phyloP scores from a whole-genome alignment of 2,797 vertebrate genomes.

The Mormyrops boulengeri region DNA sequence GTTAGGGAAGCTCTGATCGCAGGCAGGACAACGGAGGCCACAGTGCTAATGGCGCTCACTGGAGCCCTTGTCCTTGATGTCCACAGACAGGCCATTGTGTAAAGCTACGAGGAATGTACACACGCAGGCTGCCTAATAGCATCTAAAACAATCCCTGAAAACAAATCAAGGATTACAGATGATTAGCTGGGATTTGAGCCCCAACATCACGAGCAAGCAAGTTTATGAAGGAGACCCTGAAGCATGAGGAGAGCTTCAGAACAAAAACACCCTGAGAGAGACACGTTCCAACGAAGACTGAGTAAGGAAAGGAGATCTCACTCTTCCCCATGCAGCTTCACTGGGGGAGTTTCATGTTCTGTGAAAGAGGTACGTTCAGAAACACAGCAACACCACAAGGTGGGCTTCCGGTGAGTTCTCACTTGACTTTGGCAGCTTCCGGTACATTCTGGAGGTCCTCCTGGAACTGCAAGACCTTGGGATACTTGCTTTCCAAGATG shows the following conservation, averaged over 20 bases:
- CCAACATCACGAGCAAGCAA: background rate
- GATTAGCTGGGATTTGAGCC: background rate
- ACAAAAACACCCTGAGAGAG: background rate
- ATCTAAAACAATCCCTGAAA: background rate
- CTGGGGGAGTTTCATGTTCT: background rate
- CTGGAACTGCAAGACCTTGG: constrained; percentile 81
- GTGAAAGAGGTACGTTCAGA: background rate
- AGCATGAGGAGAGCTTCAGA: background rate
- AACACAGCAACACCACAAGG: background rate
- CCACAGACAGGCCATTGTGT: constrained; percentile 19
- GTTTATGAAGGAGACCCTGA: background rate
- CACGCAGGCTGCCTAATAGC: background rate
- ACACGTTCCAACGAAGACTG: background rate
- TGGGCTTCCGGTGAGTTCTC: constrained; percentile 43
- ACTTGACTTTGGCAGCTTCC: constrained; percentile 97
- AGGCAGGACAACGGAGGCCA: background rate
- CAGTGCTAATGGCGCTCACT: background rate
- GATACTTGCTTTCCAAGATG: constrained; percentile 93
- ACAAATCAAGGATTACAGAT: background rate
- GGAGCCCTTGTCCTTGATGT: background rate
- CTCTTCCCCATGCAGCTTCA: background rate
- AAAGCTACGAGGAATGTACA: background rate
- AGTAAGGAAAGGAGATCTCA: background rate
- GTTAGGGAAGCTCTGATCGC: background rate
- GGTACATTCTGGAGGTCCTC: constrained; percentile 82